phyloP scores from a whole-genome alignment of 2,113 vertebrate genomes.

The Rutilus rutilus region DNA sequence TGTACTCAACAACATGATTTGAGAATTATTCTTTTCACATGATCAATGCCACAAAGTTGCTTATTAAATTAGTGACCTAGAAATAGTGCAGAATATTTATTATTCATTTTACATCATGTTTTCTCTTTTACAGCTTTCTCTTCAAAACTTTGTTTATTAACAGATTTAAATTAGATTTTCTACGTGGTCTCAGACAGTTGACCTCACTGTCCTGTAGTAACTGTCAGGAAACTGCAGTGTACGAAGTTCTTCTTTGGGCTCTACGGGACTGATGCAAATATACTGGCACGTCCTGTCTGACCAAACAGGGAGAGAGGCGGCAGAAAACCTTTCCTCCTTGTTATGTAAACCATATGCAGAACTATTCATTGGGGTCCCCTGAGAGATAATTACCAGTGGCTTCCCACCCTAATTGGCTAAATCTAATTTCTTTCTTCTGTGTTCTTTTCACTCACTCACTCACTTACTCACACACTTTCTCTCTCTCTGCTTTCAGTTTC shows the following conservation, averaged over 20 bases:
- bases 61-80: conserved; percentile 15
- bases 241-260: background rate
- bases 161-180: background rate
- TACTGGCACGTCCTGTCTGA: conserved; percentile 8
- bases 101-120: too few relatives aligned
- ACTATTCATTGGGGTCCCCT: conserved; percentile 76
- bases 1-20: background rate
- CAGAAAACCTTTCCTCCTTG: conserved; percentile 73
- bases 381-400: conserved; percentile 82
- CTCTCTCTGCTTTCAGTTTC: conserved; percentile 55
- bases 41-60: background rate
- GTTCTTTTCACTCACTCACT: conserved; percentile 62
- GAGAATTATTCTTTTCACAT: background rate
- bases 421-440: conserved; percentile 73
- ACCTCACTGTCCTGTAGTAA: background rate
- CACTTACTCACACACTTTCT: conserved; percentile 59
- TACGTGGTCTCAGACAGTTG: background rate
- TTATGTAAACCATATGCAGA: conserved; percentile 81
- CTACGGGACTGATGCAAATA: background rate
- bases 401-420: conserved; percentile 81
- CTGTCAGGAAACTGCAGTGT: background rate
- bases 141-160: background rate
- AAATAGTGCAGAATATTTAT: background rate
- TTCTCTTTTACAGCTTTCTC: too few relatives aligned
- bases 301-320: conserved; percentile 55